Percentiles rank a stretch among this genome's conserved stretches.
These are phyloP conservation scores for Eilema sororculum DNA, from an alignment of 2,888 invertebrate genomes.

Conservation along the genomic window DNA sequence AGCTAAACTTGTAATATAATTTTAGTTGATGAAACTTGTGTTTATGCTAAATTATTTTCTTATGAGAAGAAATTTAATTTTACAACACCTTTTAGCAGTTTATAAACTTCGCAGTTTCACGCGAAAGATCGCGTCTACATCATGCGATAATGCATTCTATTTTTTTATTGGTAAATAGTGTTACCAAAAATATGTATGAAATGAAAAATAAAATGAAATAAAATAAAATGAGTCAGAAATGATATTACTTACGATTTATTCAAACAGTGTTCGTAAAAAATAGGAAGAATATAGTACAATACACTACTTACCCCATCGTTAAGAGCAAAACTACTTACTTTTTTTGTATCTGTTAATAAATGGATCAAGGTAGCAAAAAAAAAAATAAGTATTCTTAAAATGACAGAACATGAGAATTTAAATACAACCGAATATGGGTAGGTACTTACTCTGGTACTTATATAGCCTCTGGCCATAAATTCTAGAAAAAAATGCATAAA, in stretches of 20 bases:
- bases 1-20: slow-evolving; percentile 52
- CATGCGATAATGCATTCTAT: slow-evolving; percentile 50
- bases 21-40: slow-evolving; percentile 52
- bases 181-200: too few relatives aligned
- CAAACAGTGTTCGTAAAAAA: background rate
- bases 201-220: too few relatives aligned
- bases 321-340: too few relatives aligned
- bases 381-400: too few relatives aligned
- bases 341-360: too few relatives aligned
- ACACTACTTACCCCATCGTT: too few relatives aligned
- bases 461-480: too few relatives aligned
- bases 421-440: too few relatives aligned
- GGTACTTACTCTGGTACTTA: too few relatives aligned
- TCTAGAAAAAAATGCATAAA: too few relatives aligned
- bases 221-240: background rate
- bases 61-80: slow-evolving; percentile 44
- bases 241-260: background rate
- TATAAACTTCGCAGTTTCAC: slow-evolving; percentile 40
- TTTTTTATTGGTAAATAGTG: slow-evolving; percentile 43
- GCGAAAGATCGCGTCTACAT: slow-evolving; percentile 41
- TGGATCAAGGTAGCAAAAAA: background rate
- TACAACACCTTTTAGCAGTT: slow-evolving; percentile 59
- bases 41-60: slow-evolving; percentile 39
- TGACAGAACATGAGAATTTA: background rate
- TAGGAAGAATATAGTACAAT: background rate